Base-by-base conservation (phyloP, 2,888 invertebrate genomes). In the Eilema caniola region DNA sequence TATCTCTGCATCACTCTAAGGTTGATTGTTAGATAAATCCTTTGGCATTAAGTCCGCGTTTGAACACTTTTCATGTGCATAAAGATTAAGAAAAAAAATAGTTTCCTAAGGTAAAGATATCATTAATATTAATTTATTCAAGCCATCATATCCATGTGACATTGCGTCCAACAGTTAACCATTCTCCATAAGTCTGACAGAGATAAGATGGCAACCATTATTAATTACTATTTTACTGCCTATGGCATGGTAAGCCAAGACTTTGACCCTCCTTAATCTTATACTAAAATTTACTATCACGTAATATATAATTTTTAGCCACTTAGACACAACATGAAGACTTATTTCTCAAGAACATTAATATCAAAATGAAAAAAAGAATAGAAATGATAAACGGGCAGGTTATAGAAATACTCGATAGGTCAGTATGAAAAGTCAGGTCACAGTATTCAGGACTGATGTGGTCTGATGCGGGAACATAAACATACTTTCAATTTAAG, bases 171-270 rank as follows among this genome's bases (percentile, higher is more conserved):
- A 37, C 37, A 33, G 31, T 33, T 33, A 33, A 8, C 8, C 31
- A 7, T 33, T 33, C 47, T 25, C 57, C 28, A 41, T 28, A 11
- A 60, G 64, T 72, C 74, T 77, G 72, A 73, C 78, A 73, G 65
- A 62, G 60, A 47, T 20, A 73, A 75, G 77, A 77, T 64, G 63
- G 28, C 75, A 80, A 82, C 79, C 72, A 78, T 75, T 75, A 74
- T 78, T 81, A 78, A 78, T 74, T 72, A 62, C 75, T 65, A 64
- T 83, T 87, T 87, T 83, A 84, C 75, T 75, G 73, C 80, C 71
- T 72, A 80, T 66, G 73, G 68, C 60, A 74, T 79, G 25, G 7
- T 37, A 37, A 62, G 5, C 10, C 24, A 25, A 41, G 75, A 76
- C 79, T 79, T 77, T 85, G 85, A 85, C 83, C 77, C 65, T 20